phyloP scores from a whole-genome alignment of 2,888 invertebrate genomes.

The Himalopsyche anomala region DNA sequence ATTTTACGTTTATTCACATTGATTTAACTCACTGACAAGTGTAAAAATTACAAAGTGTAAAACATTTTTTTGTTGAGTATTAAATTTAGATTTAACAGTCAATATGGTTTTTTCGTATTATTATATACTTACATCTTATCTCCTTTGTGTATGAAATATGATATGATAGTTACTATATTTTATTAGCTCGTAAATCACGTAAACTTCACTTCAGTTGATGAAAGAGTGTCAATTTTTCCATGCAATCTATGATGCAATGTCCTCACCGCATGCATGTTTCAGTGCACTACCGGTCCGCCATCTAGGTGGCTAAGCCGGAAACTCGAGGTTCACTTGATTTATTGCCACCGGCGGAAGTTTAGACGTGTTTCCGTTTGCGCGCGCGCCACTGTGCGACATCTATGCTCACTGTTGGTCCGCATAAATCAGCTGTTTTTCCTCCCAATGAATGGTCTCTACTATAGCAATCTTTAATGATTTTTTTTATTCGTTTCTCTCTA shows the following conservation, averaged over 20 bases:
- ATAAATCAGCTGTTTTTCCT: conserved; percentile 59
- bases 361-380: conserved; percentile 64
- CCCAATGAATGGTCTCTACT: conserved; percentile 41
- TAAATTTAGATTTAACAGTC: too few relatives aligned
- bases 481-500: not conserved
- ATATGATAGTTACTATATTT: too few relatives aligned
- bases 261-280: not conserved
- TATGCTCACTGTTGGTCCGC: conserved; percentile 55
- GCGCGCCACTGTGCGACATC: conserved; percentile 57
- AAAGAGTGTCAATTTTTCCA: not conserved
- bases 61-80: too few relatives aligned
- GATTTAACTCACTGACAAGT: too few relatives aligned
- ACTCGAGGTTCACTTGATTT: conserved; percentile 61
- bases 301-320: conserved; percentile 63
- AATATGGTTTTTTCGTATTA: too few relatives aligned
- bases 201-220: not conserved
- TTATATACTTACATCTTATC: too few relatives aligned
- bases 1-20: too few relatives aligned
- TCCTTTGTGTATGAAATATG: too few relatives aligned
- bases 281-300: conserved; percentile 50
- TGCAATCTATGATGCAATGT: not conserved
- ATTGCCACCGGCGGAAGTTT: conserved; percentile 62
- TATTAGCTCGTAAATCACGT: not conserved
- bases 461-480: conserved; percentile 50
- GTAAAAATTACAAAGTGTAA: too few relatives aligned